Evolutionary conservation across 2,888 invertebrate genomes (phyloP).

Genomic region (Sphaeridia pumilis): DNA sequence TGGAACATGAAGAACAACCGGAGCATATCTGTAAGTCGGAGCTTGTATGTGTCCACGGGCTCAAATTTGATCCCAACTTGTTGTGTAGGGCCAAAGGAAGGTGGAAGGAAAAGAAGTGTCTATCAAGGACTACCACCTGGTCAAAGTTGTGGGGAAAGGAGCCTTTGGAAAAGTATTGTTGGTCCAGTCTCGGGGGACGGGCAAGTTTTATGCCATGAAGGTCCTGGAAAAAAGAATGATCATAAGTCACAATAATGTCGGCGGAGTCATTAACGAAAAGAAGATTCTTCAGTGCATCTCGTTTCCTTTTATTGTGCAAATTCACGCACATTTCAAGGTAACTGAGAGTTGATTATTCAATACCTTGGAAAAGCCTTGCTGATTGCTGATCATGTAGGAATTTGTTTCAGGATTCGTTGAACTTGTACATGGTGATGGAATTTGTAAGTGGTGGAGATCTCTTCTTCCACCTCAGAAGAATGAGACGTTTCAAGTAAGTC

Average conservation of each 20-base stretch:
- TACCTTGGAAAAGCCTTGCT: no score
- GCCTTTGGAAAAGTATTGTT: constrained; percentile 13
- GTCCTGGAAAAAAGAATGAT: constrained; percentile 5
- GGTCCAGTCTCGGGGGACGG: constrained; percentile 2
- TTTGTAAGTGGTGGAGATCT: constrained; percentile 8
- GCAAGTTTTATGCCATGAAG: constrained; percentile 12
- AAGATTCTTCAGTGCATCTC: constrained; percentile 3
- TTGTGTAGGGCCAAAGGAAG: neutral
- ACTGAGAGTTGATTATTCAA: neutral
- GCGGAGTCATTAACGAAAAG: constrained; percentile 13
- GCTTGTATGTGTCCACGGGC: no score
- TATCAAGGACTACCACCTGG: constrained; percentile 6
- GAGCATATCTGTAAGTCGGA: neutral
- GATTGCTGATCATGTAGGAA: neutral
- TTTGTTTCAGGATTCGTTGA: constrained; percentile 11
- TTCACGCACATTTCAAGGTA: constrained; percentile 10
- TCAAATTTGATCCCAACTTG: no score
- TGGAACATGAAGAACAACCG: constrained; percentile 3
- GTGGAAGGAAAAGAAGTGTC: neutral
- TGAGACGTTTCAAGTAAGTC: constrained; percentile 4
- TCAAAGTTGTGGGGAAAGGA: constrained; percentile 8
- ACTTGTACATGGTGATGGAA: constrained; percentile 10
- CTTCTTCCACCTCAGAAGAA: constrained; percentile 9
- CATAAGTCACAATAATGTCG: neutral
- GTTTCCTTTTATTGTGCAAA: constrained; percentile 8